Base-by-base conservation (phyloP, 2,113 vertebrate species). In the Pseudolaguvia tuberculata region DNA sequence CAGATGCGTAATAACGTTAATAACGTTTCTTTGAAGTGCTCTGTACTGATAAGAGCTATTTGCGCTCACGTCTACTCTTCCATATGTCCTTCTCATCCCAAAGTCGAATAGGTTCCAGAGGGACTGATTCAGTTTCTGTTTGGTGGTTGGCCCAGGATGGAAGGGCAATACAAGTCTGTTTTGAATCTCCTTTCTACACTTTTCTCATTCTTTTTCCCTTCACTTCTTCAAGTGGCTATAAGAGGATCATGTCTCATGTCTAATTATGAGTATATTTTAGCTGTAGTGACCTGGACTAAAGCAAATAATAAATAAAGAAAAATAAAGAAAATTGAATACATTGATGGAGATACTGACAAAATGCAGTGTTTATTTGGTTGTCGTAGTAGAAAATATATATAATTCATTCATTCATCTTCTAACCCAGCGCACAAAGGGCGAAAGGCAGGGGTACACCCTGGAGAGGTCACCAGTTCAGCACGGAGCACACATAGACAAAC, bases 151-250 rank as follows among this genome's bases (percentile, higher is more conserved):
- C 31, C 31, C 35, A 61, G 72, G 67, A 68, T 47, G 48, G 58
- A 35, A 78, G 45, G 23, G 80, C 79, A 77, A 80, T 75, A 75
- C 31, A 79, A 84, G 72, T 63, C 57, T 25, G 15, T 57, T 39
- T 23, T 72, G 73, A 73, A 73, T 61, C 68, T 70, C 48, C 21
- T 52, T 76, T n/a, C n/a, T 51, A 57, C 29, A 29, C 31, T 31
- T 48, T 45, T 23, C 23, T 23, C 29, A 50, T 48, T 75, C 71
- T 4, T 21, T 72, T 67, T 68, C 51, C 55, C 25, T 48, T 74
- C 31, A 35, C 6, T 21, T 55, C 59, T 68, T 23, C 18, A 75
- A 27, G 31, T 47, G 31, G 11, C 51, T 35, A 45, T 23, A 47
- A n/a, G 42, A 52, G 42, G 73, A 72, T 73, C 69, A 35, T 48